These are phyloP conservation scores for Machimus atricapillus DNA, from an alignment of 2,888 invertebrate genomes.

Conservation along the genomic window DNA sequence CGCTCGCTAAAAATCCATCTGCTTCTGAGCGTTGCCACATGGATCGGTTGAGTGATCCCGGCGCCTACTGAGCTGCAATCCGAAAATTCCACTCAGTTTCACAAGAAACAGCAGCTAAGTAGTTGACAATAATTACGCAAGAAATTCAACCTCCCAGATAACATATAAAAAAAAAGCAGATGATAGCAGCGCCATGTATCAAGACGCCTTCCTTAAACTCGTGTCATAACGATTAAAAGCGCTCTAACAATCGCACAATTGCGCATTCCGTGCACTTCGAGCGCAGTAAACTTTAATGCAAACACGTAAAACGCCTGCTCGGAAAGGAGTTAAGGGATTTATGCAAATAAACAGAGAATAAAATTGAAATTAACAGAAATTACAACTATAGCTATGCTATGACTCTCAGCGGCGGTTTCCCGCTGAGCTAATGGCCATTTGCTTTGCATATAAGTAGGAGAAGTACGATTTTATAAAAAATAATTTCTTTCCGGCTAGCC, in stretches of 20 bases:
- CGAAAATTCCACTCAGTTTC: background rate
- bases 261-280: slow-evolving; percentile 11
- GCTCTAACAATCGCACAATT: slow-evolving; percentile 38
- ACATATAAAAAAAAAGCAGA: background rate
- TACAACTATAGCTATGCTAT: background rate
- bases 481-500: background rate
- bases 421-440: background rate
- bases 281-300: background rate
- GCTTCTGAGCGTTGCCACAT: background rate
- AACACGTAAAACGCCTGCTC: slow-evolving; percentile 43
- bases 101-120: background rate
- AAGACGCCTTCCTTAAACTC: background rate
- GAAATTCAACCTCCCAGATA: background rate
- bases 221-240: slow-evolving; percentile 40
- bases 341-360: slow-evolving; percentile 30
- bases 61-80: slow-evolving; percentile 12
- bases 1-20: background rate
- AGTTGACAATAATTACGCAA: background rate
- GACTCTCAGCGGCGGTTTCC: background rate
- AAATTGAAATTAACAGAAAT: slow-evolving; percentile 14
- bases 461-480: background rate
- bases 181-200: background rate
- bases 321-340: slow-evolving; percentile 44
- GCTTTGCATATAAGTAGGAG: slow-evolving; percentile 25
- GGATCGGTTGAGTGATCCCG: background rate